Percentiles rank a stretch among this genome's conserved stretches.
phyloP scores from a whole-genome alignment of 2,888 invertebrate species.

The Ormyrus rosae region DNA sequence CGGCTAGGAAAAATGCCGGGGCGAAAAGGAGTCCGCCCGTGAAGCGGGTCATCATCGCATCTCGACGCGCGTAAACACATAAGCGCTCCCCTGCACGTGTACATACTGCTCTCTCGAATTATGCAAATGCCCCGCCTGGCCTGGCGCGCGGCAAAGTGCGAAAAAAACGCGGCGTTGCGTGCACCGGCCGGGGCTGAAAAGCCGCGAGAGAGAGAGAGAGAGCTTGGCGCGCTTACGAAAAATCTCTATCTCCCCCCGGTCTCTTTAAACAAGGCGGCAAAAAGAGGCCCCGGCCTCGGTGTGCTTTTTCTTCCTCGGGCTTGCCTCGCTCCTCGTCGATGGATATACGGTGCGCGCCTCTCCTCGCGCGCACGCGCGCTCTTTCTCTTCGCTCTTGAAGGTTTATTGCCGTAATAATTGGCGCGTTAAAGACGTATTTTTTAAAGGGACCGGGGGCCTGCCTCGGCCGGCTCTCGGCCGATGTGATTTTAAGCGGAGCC shows the following conservation, averaged over 20 bases:
- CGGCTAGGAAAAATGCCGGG: too few species aligned
- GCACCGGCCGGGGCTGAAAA: background rate
- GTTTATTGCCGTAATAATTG: conserved; percentile 60
- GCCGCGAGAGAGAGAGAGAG: background rate
- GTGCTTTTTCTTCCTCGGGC: conserved; percentile 22
- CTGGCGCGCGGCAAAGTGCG: conserved; percentile 30
- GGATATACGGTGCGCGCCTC: background rate
- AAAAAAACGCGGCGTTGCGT: conserved; percentile 45
- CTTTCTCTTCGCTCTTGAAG: conserved; percentile 35
- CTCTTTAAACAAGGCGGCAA: conserved; percentile 42
- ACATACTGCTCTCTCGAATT: conserved; percentile 38
- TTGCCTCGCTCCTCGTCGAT: background rate
- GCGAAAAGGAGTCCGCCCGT: too few species aligned
- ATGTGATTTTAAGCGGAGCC: conserved; percentile 72
- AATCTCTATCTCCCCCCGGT: conserved; percentile 11
- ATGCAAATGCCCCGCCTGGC: conserved; percentile 39
- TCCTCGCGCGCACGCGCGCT: background rate
- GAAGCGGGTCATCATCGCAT: background rate
- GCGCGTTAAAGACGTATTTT: conserved; percentile 56
- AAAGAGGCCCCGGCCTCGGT: conserved; percentile 10
- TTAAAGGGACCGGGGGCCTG: conserved; percentile 47
- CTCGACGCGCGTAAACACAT: background rate
- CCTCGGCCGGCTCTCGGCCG: conserved; percentile 61
- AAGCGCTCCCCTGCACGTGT: background rate
- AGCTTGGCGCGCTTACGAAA: conserved; percentile 29